Evolutionary conservation across 2,888 invertebrate genomes (phyloP), one percentile per base, ranked within the genome.

Genomic region (Argynnis bischoffii): DNA sequence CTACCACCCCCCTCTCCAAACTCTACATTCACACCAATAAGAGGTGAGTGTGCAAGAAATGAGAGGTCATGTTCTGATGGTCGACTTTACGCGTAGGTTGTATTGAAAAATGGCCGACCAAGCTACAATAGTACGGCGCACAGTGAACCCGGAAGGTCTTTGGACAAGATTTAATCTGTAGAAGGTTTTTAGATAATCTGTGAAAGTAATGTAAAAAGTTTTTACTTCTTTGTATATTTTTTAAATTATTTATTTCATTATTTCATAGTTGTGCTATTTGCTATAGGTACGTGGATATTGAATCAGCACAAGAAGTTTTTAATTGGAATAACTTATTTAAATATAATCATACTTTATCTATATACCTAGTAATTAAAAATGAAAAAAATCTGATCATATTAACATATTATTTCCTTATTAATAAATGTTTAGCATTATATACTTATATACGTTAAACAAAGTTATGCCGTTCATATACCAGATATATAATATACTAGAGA

Each of bases 141-240:
- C 88, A 80, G 81, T 84, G 89, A 89, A 89, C 90, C 91, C 86
- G 91, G 90, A 92, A 89, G 85, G 85, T 81, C 84, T 81, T 86
- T 84, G 83, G 87, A 86, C 86, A 87, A 87, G 85, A 88, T 80
- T 89, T 88, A 88, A 90, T 90, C 87, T 89, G 81, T 83, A 79
- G 71, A 41, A 77, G 76, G 76, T 79, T 80, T 79, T 73, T 73
- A 77, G 76, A 77, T 78, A 75, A 72, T 76, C 69, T 71, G 57
- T 67, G 68, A 53, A 59, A 69, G 60, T 59, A 67, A 64, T 65
- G 41, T n/a, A 35, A 64, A 55, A 51, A 64, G 50, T 48, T 48
- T 67, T 26, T 60, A 54, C 46, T 57, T 47, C 55, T 53, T 21
- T 41, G 26, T 48, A 57, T 55, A 82, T 81, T 86, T 55, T 64